Percentiles rank a stretch among this genome's conserved stretches.
Conservation (phyloP, 2,113 vertebrate genomes). For the Morphnarchus princeps region DNA sequence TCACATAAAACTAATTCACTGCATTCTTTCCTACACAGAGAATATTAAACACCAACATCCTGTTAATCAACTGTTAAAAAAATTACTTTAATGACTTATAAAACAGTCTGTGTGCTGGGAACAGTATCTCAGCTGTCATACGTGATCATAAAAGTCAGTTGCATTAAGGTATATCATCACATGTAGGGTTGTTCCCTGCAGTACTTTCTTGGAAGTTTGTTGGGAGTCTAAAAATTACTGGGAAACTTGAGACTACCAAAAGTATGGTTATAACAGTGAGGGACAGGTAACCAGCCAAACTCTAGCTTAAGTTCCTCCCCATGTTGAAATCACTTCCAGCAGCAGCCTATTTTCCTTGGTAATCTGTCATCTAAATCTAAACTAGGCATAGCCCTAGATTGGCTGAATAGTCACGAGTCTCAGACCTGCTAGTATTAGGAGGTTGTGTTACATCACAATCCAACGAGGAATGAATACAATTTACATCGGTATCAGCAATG, state of each 20-base stretch:
- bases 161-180: background rate
- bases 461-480: background rate
- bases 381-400: background rate
- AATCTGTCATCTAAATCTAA: background rate
- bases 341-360: background rate
- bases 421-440: background rate
- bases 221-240: background rate
- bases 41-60: background rate
- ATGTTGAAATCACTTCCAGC: background rate
- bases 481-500: background rate
- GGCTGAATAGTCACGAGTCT: background rate
- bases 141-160: background rate
- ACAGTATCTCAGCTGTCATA: background rate
- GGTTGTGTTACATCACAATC: background rate
- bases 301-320: background rate
- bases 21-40: background rate
- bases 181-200: background rate
- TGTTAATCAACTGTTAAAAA: slow-evolving; percentile 1
- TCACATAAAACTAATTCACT: background rate
- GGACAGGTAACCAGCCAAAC: background rate
- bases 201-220: background rate
- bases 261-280: background rate
- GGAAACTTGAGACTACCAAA: background rate
- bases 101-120: background rate
- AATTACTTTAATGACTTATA: background rate